A percentile compares a stretch with the other conserved stretches of the same genome.
phyloP scores from a whole-genome alignment of 2,113 vertebrate species.

The Aspidoscelis tigris region DNA sequence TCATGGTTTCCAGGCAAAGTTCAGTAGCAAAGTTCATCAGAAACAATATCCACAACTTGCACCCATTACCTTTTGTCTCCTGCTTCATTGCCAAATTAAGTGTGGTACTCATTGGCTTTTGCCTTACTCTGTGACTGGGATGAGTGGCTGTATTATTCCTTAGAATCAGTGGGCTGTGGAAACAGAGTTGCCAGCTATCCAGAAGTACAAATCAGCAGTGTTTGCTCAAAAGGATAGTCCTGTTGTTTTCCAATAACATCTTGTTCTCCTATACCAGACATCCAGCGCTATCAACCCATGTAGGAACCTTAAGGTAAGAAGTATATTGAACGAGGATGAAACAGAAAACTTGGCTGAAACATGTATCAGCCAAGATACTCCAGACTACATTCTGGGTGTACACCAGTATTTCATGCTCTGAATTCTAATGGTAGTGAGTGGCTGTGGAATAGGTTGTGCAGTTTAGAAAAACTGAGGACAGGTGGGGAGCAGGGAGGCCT shows the following conservation, averaged over 20 bases:
- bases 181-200: background rate
- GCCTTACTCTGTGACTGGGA: background rate
- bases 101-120: background rate
- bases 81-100: slow-evolving; percentile 5
- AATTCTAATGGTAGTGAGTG: too few species aligned
- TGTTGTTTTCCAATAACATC: background rate
- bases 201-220: background rate
- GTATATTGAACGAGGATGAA: background rate
- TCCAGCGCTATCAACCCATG: background rate
- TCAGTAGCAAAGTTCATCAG: slow-evolving; percentile 9
- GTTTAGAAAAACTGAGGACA: too few species aligned
- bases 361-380: too few species aligned
- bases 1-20: slow-evolving; percentile 5
- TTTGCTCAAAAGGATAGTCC: slow-evolving; percentile 45
- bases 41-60: slow-evolving; percentile 41
- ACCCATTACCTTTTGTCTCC: background rate
- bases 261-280: background rate
- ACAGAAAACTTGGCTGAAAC: too few species aligned
- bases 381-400: too few species aligned
- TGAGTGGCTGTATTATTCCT: background rate
- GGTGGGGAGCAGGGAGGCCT: too few species aligned
- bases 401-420: too few species aligned
- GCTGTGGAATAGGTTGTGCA: too few species aligned
- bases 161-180: background rate
- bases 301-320: background rate